A percentile compares a stretch with the other conserved stretches of the same genome.
Conservation (phyloP, 1,140 invertebrate species). For the Cryptotermes secundus region DNA sequence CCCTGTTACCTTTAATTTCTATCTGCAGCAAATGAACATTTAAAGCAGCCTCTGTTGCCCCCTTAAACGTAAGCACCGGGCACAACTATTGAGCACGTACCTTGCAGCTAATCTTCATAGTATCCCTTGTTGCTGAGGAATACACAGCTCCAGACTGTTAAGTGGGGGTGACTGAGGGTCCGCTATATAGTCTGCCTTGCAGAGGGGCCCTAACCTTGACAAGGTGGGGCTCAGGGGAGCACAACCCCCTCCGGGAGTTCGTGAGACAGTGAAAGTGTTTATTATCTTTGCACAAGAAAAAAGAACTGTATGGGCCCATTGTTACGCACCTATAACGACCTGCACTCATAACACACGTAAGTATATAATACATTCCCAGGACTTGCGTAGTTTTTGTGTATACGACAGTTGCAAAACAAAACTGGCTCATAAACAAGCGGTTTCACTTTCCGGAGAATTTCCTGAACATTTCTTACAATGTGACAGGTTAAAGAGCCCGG, state of each 20-base stretch:
- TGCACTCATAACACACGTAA: background rate
- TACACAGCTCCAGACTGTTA: background rate
- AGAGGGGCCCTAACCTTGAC: background rate
- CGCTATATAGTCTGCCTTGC: conserved; percentile 12
- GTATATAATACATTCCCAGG: background rate
- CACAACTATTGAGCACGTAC: background rate
- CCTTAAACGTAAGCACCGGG: no score
- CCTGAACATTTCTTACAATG: background rate
- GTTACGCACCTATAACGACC: background rate
- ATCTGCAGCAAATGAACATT: no score
- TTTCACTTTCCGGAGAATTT: conserved; percentile 1
- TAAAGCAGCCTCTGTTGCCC: no score
- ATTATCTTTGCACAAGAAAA: conserved; percentile 2
- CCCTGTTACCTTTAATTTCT: no score
- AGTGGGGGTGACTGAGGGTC: background rate
- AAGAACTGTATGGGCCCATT: background rate
- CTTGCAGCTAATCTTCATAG: conserved; percentile 11
- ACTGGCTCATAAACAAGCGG: background rate
- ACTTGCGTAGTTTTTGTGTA: background rate
- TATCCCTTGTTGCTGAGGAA: background rate
- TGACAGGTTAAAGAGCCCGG: background rate
- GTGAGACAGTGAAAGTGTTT: conserved; percentile 16
- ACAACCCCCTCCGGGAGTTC: background rate
- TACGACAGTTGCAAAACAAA: background rate
- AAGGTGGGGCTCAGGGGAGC: background rate